phyloP scores from a whole-genome alignment of 2,797 vertebrate species.

The Melopsittacus undulatus region DNA sequence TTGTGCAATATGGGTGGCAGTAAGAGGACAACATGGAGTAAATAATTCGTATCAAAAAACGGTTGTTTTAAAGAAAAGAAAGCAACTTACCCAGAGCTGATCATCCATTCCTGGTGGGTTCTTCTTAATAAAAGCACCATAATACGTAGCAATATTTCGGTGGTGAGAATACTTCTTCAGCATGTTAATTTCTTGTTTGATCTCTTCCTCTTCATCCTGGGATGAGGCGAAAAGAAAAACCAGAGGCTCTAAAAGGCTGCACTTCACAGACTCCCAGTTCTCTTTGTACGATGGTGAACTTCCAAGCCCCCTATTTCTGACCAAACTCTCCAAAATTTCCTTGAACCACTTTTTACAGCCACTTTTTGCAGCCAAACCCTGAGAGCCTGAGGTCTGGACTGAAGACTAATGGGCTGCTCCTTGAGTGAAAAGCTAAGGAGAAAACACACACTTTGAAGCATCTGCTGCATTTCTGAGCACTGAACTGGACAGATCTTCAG shows the following conservation, averaged over 20 bases:
- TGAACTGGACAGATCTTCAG: neutral
- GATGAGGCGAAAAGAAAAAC: neutral
- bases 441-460: neutral
- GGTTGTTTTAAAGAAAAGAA: neutral
- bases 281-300: neutral
- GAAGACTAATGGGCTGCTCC: neutral
- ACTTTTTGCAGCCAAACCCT: neutral
- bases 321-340: accelerated
- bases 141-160: constrained; percentile 97
- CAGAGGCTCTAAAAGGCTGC: neutral
- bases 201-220: constrained; percentile 98
- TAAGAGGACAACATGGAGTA: neutral
- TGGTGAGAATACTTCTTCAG: constrained; percentile 98
- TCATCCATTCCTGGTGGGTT: constrained; percentile 97
- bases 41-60: neutral
- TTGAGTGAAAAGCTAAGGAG: neutral
- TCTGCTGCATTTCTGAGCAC: neutral
- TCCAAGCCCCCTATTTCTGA: neutral
- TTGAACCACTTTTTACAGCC: neutral
- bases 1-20: neutral
- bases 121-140: constrained; percentile 98
- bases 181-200: constrained; percentile 99
- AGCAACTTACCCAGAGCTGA: constrained; percentile 90
- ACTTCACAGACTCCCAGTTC: neutral
- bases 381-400: neutral